Conservation (phyloP, 2,797 vertebrate genomes). For the Oreochromis mossambicus region DNA sequence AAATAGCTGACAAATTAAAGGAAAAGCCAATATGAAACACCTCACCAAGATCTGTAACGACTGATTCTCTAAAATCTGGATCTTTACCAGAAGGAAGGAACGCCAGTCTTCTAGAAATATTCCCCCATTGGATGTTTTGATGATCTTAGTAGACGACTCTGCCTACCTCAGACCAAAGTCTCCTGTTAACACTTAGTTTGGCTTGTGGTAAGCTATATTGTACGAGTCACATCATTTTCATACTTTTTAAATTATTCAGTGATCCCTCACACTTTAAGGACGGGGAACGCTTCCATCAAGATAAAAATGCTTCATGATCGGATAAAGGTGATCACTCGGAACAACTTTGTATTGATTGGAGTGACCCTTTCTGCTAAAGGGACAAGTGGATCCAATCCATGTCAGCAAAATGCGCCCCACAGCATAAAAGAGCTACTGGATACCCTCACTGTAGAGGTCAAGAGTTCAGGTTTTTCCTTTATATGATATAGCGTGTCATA, state of each 20-base stretch:
- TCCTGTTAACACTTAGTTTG: neutral
- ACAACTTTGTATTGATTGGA: neutral
- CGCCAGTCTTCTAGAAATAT: neutral
- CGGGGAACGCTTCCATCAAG: neutral
- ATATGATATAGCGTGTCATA: slow-evolving; percentile 8
- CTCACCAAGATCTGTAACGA: neutral
- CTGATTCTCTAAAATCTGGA: neutral
- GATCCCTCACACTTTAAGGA: neutral
- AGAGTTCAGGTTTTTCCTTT: neutral
- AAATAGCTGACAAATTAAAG: neutral
- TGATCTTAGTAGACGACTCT: neutral
- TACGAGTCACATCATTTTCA: neutral
- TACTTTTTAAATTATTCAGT: neutral
- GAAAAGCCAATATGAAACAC: neutral
- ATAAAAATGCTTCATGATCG: neutral
- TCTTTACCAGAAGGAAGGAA: neutral
- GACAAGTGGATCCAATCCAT: neutral
- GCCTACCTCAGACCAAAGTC: neutral
- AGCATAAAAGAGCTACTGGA: neutral
- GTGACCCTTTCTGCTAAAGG: neutral
- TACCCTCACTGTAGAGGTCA: neutral
- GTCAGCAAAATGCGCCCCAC: neutral
- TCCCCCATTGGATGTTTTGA: neutral
- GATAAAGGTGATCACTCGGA: neutral
- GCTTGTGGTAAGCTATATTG: neutral